A percentile compares a stretch with the other conserved stretches of the same genome.
Conservation (phyloP, 2,797 vertebrate genomes). For the Chiroxiphia lanceolata region DNA sequence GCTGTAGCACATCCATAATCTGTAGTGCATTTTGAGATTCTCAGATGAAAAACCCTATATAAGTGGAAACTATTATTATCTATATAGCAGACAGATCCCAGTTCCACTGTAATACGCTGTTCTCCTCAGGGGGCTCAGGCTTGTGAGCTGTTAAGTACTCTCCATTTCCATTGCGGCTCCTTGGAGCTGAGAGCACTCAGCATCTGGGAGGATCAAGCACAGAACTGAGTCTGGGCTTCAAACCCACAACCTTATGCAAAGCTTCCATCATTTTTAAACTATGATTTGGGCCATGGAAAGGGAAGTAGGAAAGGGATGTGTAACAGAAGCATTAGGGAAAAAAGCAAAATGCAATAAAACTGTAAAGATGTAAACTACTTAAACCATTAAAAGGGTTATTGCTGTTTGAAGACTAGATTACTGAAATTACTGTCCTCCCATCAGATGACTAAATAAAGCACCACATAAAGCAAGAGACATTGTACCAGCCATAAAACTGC, state of each 20-base stretch:
- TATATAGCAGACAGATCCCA: constrained; percentile 6
- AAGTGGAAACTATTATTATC: constrained; percentile 54
- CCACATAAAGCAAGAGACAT: constrained; percentile 48
- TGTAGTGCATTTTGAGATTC: constrained; percentile 24
- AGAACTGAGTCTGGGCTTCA: not conserved
- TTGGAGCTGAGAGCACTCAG: constrained; percentile 7
- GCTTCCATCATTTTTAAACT: not conserved
- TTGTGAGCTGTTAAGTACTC: constrained; percentile 23
- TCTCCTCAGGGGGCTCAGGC: constrained; percentile 18
- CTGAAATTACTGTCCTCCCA: constrained; percentile 62
- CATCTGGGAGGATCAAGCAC: not conserved
- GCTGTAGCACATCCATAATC: constrained; percentile 16
- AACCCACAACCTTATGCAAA: not conserved
- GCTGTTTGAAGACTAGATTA: constrained; percentile 59
- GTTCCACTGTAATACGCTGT: not conserved
- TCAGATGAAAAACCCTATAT: constrained; percentile 29
- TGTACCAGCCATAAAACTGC: constrained; percentile 31
- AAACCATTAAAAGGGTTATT: constrained; percentile 56
- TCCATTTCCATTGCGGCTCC: constrained; percentile 10
- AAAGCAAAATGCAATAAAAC: not conserved
- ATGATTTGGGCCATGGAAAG: not conserved
- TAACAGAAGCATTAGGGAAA: not conserved
- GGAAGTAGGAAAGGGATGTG: not conserved
- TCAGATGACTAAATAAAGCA: constrained; percentile 67
- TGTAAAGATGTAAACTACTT: not conserved